Percentiles rank a stretch among this genome's conserved stretches.
Evolutionary conservation across 2,113 vertebrate genomes (phyloP).

Genomic region (Halichoerus grypus): DNA sequence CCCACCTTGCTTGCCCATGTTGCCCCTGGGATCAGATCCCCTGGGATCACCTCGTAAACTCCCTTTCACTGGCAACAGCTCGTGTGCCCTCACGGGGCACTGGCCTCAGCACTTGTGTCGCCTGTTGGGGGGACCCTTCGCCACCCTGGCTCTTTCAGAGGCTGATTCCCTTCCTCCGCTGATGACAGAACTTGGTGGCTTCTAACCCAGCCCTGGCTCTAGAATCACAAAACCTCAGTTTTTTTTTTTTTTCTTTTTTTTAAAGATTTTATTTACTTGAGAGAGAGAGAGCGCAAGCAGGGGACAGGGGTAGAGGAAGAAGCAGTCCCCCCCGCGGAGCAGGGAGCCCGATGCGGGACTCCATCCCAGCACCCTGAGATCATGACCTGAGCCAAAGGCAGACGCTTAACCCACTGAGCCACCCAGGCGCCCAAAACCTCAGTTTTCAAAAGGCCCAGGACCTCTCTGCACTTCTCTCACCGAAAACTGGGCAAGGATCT

Average conservation of each 20-base stretch:
- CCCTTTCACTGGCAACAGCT: not conserved
- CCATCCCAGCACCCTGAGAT: no score
- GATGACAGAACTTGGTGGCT: not conserved
- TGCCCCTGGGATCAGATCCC: not conserved
- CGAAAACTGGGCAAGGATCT: not conserved
- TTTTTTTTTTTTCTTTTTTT: not conserved
- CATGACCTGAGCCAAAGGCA: no score
- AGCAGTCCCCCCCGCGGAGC: no score
- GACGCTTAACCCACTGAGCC: no score
- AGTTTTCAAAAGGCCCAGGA: not conserved
- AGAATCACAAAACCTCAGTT: not conserved
- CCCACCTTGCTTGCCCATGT: not conserved
- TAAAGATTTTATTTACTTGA: no score
- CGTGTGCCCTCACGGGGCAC: not conserved
- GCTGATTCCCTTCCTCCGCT: not conserved
- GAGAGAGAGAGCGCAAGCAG: no score
- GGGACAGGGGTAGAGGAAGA: no score
- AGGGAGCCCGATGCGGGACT: no score
- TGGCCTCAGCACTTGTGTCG: not conserved
- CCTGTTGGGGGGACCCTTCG: no score
- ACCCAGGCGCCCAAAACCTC: no score
- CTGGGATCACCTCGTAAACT: not conserved
- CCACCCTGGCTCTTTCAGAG: not conserved
- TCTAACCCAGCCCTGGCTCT: not conserved
- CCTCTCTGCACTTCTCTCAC: not conserved